Evolutionary conservation across 2,797 vertebrate species (phyloP), one percentile per base, ranked within the genome.

Genomic region (Loris lydekkerianus): DNA sequence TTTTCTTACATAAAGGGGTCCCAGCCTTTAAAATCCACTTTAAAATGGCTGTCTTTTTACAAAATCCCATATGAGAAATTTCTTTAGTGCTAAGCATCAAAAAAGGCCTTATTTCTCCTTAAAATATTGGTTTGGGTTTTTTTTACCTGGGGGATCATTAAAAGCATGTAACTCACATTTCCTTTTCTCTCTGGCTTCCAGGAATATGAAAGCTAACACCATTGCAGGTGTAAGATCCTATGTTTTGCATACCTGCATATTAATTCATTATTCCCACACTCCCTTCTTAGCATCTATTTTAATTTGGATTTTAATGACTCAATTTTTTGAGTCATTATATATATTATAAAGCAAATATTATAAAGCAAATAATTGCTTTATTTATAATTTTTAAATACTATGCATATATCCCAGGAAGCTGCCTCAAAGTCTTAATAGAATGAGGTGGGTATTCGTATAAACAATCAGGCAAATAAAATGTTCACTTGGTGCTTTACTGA

Each of bases 171-270:
- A 34, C 1, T 70, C 89, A 15, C 27, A 15, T 4, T 58, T 73
- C 43, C 88, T 91, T 61, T 75, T 43, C 87, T 75, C 75, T 93
- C 49, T 89, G 94, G 87, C 56, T 90, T 78, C 87, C 63, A 89
- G 89, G 73, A 93, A 85, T 60, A 60, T 87, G 25, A 72, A 18
- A 88, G 60, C 34, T 53, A 27, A 73, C 60, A 67, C 10, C 13
- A n/a, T 25, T 21, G 49, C 23, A 27, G 40, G 23, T 43, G 1
- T 40, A 31, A 80, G 65, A 70, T 3, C 7, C 0, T 10, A 20
- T 7, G 25, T 31, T 87, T n/a, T 69, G 56, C 8, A 0, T 9
- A 18, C 53, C 43, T 46, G 63, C 49, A 31, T 46, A 18, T 77
- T 11, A 67, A 34, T 43, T 40, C 6, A 23, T 18, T 10, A 17